Base-by-base conservation (phyloP, 2,888 invertebrate genomes). In the Yponomeuta plumbellus region DNA sequence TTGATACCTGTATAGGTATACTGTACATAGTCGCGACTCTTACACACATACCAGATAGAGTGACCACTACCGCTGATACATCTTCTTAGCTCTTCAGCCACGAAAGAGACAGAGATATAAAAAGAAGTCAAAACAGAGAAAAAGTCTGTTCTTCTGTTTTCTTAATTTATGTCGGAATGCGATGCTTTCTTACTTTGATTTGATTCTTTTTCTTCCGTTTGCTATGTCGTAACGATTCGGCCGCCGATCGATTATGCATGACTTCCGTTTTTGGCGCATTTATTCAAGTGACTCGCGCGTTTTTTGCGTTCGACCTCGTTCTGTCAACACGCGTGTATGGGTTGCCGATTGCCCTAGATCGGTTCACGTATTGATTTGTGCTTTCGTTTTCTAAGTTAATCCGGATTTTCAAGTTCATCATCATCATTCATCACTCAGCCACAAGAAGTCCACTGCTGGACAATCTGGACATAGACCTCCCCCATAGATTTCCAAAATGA, bases 161-260 rank as follows among this genome's bases (percentile, higher is more conserved):
- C 17, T 52, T 4, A 52, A 52, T 52, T 17, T 52, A 5, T 58
- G 20, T 80, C 77, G 83, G 84, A 83, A 86, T 86, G 84, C 80
- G 75, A 81, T 83, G 84, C 86, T 88, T 87, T 88, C 86, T 83
- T 86, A 85, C 84, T 85, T 81, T 75, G 81, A 80, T 82, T 85
- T 78, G 81, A 79, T 79, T 81, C 74, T 20, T 58, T 58, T 58
- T 22, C 58, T 20, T 20, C 58, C 58, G 21, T 20, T 22, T 4
- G 58, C 22, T 21, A 22, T 58, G 20, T 58, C 58, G 58, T 52
- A 52, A 52, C 5, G 3, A 52, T 52, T 52, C 13, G 13, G 44
- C 17, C 34, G 34, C 34, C 34, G 34, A 52, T 52, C 5, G 11
- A 20, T 58, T n/a, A 20, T 58, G 58, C n/a, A 58, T 58, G 58